Evolutionary conservation across 1,140 invertebrate genomes (phyloP), one percentile per base, ranked within the genome.

Genomic region (Archivesica marissinica): DNA sequence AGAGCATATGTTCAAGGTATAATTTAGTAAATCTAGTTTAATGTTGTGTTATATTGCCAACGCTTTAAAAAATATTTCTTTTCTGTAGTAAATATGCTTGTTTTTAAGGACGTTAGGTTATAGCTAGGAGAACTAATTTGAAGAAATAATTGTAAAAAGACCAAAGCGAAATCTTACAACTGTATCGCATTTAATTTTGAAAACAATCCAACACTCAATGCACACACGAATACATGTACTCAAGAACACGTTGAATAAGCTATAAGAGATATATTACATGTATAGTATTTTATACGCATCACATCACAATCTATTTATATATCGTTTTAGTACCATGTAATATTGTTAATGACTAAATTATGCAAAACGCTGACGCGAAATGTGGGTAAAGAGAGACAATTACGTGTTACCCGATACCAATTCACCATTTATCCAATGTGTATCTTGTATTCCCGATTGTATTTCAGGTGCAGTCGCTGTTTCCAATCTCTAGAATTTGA

Each of bases 381-480:
- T 47, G 41, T 47, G 17, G 7, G 41, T 9, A 47, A 47, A 47
- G 41, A 47, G 17, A 47, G 7, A 47, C 41, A 47, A 9, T 7
- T 47, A 47, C 41, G 41, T 47, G 7, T 47, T 7, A 47, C 7
- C 17, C 7, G 17, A 47, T 23, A 20, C 50, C 17, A 52, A 15
- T 20, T 9, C 6, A 64, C 20, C 3, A 7, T 20, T 4, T 38
- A 64, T 64, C 4, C 4, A 30, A 66, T 35, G 7, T 30, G 7
- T 66, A 15, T 7, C 28, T 30, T 30, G 9, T 44, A n/a, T 38
- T n/a, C n/a, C n/a, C n/a, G n/a, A 38, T 7, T 20, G 15, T 64
- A 1, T 76, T 76, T 30, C 74, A 76, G 74, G 9, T 56, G 54
- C 25, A 59, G 38, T 1, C 33, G 33, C 15, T 56, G 50, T 59